Conservation (phyloP, 1,140 invertebrate genomes). For the Pseudachorutes palmiensis region DNA sequence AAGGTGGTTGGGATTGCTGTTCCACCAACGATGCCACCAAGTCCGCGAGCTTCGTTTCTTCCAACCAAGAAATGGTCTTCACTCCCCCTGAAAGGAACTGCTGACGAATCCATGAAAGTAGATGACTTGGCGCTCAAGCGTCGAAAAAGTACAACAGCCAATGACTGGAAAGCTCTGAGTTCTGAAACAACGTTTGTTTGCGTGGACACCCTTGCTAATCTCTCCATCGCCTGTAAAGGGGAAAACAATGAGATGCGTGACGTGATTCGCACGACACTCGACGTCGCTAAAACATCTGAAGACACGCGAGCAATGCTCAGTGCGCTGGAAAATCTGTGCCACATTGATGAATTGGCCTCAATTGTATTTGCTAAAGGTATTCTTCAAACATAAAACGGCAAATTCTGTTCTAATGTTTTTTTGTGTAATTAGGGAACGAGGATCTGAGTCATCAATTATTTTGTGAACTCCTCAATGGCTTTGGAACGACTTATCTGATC, state of each 20-base stretch:
- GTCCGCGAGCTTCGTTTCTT: conserved; percentile 33
- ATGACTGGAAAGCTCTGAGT: conserved; percentile 32
- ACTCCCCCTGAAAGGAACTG: conserved; percentile 32
- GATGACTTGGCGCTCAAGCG: conserved; percentile 18
- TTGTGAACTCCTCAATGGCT: conserved; percentile 36
- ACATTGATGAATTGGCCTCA: conserved; percentile 33
- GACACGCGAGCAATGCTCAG: conserved; percentile 36
- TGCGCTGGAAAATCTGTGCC: conserved; percentile 31
- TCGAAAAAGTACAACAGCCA: conserved; percentile 18
- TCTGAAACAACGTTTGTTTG: conserved; percentile 35
- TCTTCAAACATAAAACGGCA: background rate
- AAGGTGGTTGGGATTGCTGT: conserved; percentile 36
- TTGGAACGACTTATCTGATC: conserved; percentile 36
- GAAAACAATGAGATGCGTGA: conserved; percentile 38
- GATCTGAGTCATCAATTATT: conserved; percentile 37
- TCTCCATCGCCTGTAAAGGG: conserved; percentile 34
- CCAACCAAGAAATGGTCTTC: conserved; percentile 38
- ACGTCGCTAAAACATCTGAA: conserved; percentile 36
- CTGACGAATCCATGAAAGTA: conserved; percentile 14
- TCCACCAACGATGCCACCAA: conserved; percentile 36
- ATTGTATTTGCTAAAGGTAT: conserved; percentile 37
- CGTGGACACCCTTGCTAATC: conserved; percentile 31
- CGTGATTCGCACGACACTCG: conserved; percentile 34
- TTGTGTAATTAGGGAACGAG: conserved; percentile 31
- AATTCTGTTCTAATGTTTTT: conserved; percentile 6